These are phyloP conservation scores for Geotrypetes seraphini DNA, from an alignment of 2,797 vertebrate species.

Conservation along the genomic window DNA sequence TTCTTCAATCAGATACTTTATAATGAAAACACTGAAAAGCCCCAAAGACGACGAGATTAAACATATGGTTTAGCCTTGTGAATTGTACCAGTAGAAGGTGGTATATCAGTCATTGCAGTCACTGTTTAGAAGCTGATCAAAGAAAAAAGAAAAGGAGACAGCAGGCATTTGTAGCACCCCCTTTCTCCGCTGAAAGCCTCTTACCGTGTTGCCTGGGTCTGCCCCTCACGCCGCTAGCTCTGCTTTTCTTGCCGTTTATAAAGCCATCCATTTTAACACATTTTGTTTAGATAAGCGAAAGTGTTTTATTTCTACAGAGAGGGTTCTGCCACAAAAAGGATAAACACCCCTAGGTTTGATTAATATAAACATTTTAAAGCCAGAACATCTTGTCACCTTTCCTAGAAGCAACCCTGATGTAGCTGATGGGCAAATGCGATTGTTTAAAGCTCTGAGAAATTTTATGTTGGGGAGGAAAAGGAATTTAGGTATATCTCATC, in stretches of 20 bases:
- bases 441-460: too few relatives aligned
- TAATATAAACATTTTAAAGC: conserved; percentile 68
- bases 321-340: conserved; percentile 58
- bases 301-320: conserved; percentile 59
- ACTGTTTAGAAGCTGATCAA: too few relatives aligned
- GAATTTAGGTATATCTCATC: conserved; percentile 42
- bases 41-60: too few relatives aligned
- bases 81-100: too few relatives aligned
- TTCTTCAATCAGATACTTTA: background rate
- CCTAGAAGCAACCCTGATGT: conserved; percentile 44
- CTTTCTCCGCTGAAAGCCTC: too few relatives aligned
- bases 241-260: conserved; percentile 48
- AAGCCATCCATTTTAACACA: conserved; percentile 54
- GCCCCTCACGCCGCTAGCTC: conserved; percentile 39
- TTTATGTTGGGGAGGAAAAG: too few relatives aligned
- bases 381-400: conserved; percentile 51
- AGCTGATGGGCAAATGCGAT: conserved; percentile 38
- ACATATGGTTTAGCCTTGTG: too few relatives aligned
- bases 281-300: conserved; percentile 63
- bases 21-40: too few relatives aligned
- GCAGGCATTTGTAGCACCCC: too few relatives aligned
- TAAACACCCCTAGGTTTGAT: conserved; percentile 56
- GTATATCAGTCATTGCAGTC: too few relatives aligned
- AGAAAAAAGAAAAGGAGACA: too few relatives aligned
- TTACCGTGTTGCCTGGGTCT: conserved; percentile 8